Evolutionary conservation across 2,888 invertebrate species (phyloP), one percentile per base, ranked within the genome.

Genomic region (Cyaniris semiargus): DNA sequence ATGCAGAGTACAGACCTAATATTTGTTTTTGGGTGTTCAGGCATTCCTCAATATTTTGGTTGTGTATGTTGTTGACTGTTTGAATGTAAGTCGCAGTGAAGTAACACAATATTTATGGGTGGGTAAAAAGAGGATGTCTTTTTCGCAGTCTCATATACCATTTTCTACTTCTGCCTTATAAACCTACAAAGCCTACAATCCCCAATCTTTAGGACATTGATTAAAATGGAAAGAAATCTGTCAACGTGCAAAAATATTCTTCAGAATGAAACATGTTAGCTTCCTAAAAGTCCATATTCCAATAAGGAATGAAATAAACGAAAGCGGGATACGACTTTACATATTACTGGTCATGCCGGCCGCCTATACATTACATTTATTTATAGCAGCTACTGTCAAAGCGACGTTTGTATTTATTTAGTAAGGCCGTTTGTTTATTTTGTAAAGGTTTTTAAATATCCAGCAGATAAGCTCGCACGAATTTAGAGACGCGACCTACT

Each of bases 361-460:
- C 88, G 88, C 88, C 92, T 90, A 93, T 92, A 92, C 92, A 93
- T 93, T 93, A 93, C 90, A 84, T 87, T 92, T 93, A 93, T 93
- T 93, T 92, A 93, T 93, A 92, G 91, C 88, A 85, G 89, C 87
- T 89, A 88, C 87, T 93, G 92, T 92, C 92, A 92, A 91, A 92
- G 87, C 87, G 87, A 84, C 89, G 87, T 87, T 89, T 89, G 90
- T 91, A 90, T 92, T 91, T 92, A 91, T 90, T 90, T 89, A 88
- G 86, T 84, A 86, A 85, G 87, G 84, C 87, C 85, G 89, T 89
- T 92, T 91, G 89, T 92, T 93, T 93, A 90, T 92, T 92, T 90
- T 89, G 86, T 87, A 91, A 90, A 89, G 87, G 86, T 90, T 91
- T 89, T 85, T 86, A 91, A 92, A 91, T 90, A 89, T 85, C 86